Percentiles rank a stretch among this genome's conserved stretches.
Evolutionary conservation across 2,797 vertebrate species (phyloP).

Genomic region (Catamblyrhynchus diadema): DNA sequence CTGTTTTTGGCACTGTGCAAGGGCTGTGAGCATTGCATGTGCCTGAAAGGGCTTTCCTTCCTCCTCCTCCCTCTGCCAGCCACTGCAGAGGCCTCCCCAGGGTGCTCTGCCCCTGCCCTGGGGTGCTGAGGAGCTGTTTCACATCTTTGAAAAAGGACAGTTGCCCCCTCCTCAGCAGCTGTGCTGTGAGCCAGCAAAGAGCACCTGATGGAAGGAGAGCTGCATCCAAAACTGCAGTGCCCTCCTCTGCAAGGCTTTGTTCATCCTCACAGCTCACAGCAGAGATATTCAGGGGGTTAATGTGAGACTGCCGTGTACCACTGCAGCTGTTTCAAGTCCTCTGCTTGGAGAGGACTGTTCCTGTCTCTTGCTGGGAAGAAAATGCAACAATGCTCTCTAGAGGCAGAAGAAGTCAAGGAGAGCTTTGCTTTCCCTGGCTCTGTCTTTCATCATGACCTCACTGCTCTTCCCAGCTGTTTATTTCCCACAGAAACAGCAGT

Average conservation of each 20-base stretch:
- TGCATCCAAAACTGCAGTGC: background rate
- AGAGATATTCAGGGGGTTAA: background rate
- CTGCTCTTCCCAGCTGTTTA: background rate
- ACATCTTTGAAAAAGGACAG: background rate
- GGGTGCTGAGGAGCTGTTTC: background rate
- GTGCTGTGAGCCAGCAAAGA: background rate
- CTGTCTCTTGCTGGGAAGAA: constrained; percentile 38
- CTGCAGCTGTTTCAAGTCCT: background rate
- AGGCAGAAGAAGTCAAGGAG: constrained; percentile 52
- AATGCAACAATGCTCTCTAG: constrained; percentile 68
- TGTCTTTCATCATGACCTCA: background rate
- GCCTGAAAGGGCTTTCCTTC: background rate
- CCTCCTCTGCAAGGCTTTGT: background rate
- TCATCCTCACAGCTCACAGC: background rate
- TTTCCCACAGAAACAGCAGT: background rate
- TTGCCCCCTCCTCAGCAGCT: background rate
- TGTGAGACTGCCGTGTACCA: background rate
- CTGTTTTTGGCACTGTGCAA: background rate
- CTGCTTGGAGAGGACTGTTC: background rate
- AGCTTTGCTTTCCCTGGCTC: background rate
- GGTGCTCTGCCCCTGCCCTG: background rate
- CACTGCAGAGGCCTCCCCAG: background rate
- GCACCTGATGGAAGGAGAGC: rapidly evolving
- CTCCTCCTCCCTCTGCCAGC: background rate
- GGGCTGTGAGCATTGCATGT: background rate